phyloP scores from a whole-genome alignment of 2,888 invertebrate species.

The Clepsis dumicolana region DNA sequence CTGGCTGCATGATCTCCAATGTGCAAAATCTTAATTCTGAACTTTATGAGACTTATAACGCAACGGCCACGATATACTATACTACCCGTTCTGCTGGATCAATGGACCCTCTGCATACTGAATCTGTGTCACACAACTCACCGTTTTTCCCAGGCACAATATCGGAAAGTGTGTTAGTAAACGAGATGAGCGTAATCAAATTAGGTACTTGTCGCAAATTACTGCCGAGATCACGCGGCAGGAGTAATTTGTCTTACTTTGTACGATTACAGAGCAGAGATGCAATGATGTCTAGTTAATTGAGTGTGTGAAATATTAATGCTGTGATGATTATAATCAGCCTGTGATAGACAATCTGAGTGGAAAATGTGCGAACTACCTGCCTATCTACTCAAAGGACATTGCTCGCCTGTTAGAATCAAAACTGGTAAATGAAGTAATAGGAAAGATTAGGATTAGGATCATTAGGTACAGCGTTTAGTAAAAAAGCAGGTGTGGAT shows the following conservation, averaged over 20 bases:
- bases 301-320: neutral
- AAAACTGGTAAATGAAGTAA: too few species aligned
- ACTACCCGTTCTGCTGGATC: too few species aligned
- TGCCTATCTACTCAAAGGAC: too few species aligned
- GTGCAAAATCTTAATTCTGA: too few species aligned
- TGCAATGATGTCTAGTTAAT: neutral
- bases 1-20: too few species aligned
- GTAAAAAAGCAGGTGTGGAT: too few species aligned
- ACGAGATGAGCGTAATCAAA: slow-evolving; percentile 21
- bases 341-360: neutral
- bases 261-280: neutral
- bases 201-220: slow-evolving; percentile 24
- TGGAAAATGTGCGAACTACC: too few species aligned
- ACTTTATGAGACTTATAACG: too few species aligned
- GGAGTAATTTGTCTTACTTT: slow-evolving; percentile 3
- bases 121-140: slow-evolving; percentile 7
- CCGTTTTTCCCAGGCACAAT: slow-evolving; percentile 18
- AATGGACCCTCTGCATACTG: neutral
- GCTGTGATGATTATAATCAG: neutral
- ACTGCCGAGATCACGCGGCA: neutral
- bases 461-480: too few species aligned
- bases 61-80: too few species aligned
- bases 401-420: too few species aligned
- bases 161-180: slow-evolving; percentile 19
- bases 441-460: too few species aligned